phyloP scores from a whole-genome alignment of 2,113 vertebrate genomes.

The Rhinoptilus africanus region DNA sequence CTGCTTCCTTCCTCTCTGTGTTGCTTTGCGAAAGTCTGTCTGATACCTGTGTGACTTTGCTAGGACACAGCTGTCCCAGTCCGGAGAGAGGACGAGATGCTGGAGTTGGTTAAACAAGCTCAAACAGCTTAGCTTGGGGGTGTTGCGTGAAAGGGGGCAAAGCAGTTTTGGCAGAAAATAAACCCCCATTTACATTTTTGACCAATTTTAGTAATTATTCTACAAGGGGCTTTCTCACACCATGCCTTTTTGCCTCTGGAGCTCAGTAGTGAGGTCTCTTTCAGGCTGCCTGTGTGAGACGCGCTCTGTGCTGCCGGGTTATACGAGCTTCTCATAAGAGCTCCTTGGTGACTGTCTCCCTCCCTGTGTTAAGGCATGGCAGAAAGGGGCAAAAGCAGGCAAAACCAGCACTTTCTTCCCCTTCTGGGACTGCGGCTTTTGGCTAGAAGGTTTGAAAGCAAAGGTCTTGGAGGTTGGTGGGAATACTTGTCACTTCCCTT shows the following conservation, averaged over 20 bases:
- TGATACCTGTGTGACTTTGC: neutral
- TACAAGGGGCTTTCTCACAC: neutral
- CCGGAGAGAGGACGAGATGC: neutral
- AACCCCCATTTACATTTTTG: too few relatives aligned
- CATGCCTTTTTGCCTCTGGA: neutral
- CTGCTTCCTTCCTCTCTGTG: neutral
- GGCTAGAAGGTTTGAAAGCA: neutral
- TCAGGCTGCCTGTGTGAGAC: neutral
- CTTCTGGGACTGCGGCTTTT: neutral
- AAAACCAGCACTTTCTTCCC: neutral
- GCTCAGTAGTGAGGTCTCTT: neutral
- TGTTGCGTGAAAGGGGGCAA: too few relatives aligned
- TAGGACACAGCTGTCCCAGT: neutral
- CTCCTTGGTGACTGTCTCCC: neutral
- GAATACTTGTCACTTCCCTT: neutral
- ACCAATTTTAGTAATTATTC: too few relatives aligned
- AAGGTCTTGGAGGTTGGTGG: neutral
- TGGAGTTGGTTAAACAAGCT: neutral
- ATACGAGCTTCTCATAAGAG: fast-evolving
- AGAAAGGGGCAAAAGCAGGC: neutral
- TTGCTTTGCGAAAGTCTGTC: neutral
- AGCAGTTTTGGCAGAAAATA: too few relatives aligned
- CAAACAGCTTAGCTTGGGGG: too few relatives aligned
- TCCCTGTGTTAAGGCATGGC: neutral
- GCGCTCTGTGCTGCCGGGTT: neutral